phyloP scores from a whole-genome alignment of 2,113 vertebrate genomes.

The Gobiocypris rarus region DNA sequence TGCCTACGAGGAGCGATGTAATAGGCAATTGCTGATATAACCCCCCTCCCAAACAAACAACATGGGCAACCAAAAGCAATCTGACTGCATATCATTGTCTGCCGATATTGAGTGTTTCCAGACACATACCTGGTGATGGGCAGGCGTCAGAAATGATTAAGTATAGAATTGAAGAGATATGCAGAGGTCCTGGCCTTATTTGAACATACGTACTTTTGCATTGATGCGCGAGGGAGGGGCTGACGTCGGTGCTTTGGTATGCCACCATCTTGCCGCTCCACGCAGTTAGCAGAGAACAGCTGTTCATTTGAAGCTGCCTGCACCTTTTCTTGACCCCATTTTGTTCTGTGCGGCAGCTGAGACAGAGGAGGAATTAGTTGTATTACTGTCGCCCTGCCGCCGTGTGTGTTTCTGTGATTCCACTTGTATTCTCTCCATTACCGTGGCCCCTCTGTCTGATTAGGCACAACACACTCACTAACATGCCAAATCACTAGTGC shows the following conservation, averaged over 20 bases:
- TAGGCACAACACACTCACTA: constrained; percentile 97
- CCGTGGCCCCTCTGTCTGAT: constrained; percentile 94
- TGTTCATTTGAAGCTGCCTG: constrained; percentile 90
- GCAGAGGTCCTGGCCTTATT: constrained; percentile 79
- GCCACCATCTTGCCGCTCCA: constrained; percentile 73
- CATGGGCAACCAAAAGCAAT: constrained; percentile 66
- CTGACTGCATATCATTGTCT: constrained; percentile 71
- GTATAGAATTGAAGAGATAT: constrained; percentile 70
- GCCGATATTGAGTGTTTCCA: constrained; percentile 68
- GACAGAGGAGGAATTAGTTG: constrained; percentile 96
- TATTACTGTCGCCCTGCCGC: constrained; percentile 89
- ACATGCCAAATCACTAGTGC: constrained; percentile 99
- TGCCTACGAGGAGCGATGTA: constrained; percentile 72
- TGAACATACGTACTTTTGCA: constrained; percentile 77
- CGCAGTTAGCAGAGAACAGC: constrained; percentile 82
- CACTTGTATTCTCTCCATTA: constrained; percentile 99
- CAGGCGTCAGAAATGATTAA: constrained; percentile 64
- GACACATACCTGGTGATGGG: constrained; percentile 61
- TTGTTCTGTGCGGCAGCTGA: constrained; percentile 83
- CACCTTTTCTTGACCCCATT: constrained; percentile 94
- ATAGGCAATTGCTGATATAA: constrained; percentile 78
- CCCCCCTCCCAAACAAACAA: constrained; percentile 63
- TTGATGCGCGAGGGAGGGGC: constrained; percentile 57
- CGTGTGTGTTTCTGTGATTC: constrained; percentile 94
- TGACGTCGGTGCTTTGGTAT: constrained; percentile 54